Evolutionary conservation across 2,797 vertebrate species (phyloP), one percentile per base, ranked within the genome.

Genomic region (Gallirallus australis): DNA sequence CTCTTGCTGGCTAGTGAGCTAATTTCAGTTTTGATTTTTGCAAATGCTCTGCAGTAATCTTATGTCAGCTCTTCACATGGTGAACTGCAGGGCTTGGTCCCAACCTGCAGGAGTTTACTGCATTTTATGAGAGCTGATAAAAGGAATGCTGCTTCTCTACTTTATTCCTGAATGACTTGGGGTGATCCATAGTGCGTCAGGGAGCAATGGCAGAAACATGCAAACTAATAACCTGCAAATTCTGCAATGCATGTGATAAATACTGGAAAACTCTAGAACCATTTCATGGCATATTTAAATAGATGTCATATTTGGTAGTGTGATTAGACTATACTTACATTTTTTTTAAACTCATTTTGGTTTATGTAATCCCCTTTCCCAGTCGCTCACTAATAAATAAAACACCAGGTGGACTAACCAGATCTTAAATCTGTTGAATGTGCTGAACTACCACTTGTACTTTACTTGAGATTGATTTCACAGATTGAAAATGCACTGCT

Each of bases 351-450:
- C 53, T 39, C 7, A 1, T 87, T 86, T 82, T 63, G 4, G n/a
- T 77, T 91, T 82, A 21, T 71, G 24, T 82, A 87, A 89, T 87
- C 64, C 78, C 61, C 37, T 89, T 68, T 83, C 87, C 83, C 82
- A 31, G 72, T 85, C 65, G 21, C 84, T 94, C 0, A 0, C 68
- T 92, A 79, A 84, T 91, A 94, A 93, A 86, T 91, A 76, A 82
- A 96, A 85, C 39, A 52, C 76, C 87, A 91, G 84, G 45, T 94
- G 93, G 87, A 94, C 11, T 27, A 75, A 77, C 16, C 61, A 78
- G 7, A 61, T 93, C 60, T 89, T 93, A 94, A 92, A 89, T 93
- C 90, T 81, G 33, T 83, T 85, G 79, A 54, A 78, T 92, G 85
- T 89, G 79, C 92, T 91, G 60, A 92, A 77, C 75, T 59, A 17